Conservation (phyloP, 2,113 vertebrate genomes). For the Vulpes ferrilata region DNA sequence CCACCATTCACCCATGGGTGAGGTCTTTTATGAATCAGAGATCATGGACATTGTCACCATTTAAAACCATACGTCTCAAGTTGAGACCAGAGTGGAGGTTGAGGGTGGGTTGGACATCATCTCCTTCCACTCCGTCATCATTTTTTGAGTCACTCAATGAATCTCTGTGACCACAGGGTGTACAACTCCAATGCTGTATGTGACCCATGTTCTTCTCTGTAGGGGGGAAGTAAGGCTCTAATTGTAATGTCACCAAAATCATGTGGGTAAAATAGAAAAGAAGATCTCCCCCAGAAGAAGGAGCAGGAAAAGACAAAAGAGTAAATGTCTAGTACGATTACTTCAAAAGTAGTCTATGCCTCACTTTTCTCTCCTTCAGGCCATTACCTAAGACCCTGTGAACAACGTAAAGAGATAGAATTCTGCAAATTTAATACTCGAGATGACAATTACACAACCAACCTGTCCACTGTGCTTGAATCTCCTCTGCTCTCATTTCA, state of each 20-base stretch:
- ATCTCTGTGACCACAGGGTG: neutral
- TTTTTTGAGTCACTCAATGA: neutral
- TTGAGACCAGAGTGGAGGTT: neutral
- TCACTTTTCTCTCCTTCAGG: neutral
- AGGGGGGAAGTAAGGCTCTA: neutral
- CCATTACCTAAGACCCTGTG: neutral
- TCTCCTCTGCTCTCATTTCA: neutral
- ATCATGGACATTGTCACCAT: neutral
- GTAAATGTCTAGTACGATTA: neutral
- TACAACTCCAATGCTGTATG: neutral
- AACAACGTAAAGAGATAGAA: neutral
- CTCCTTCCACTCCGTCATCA: neutral
- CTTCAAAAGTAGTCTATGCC: neutral
- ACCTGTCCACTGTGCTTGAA: neutral
- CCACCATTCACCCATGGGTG: neutral
- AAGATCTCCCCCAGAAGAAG: neutral
- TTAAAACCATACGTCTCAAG: neutral
- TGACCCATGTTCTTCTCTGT: neutral
- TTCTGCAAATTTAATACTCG: neutral
- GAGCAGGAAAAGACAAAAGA: neutral
- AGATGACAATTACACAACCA: neutral
- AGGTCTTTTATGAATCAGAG: neutral
- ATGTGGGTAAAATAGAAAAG: neutral
- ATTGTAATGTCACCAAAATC: neutral
- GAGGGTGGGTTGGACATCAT: neutral